These are phyloP conservation scores for Conops quadrifasciatus DNA, from an alignment of 2,888 invertebrate genomes.

Conservation along the genomic window DNA sequence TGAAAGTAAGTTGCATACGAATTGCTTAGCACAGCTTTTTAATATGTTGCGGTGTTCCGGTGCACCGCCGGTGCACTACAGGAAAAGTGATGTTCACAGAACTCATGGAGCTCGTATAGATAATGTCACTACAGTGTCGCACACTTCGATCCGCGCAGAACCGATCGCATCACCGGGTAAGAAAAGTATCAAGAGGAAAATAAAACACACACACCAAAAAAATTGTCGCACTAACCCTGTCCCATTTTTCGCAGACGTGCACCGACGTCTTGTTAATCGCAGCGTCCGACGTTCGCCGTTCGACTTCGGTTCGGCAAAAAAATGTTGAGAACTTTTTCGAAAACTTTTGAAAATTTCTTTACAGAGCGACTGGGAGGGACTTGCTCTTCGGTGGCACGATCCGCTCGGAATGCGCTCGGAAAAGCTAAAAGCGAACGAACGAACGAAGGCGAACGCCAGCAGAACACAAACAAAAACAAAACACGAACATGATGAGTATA, in stretches of 20 bases:
- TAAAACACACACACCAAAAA: constrained; percentile 21
- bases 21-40: background rate
- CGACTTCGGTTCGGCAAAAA: constrained; percentile 44
- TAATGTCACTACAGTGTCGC: too few species aligned
- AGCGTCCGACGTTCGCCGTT: constrained; percentile 58
- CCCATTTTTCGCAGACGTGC: constrained; percentile 56
- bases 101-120: too few species aligned
- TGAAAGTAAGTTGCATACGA: background rate
- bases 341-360: constrained; percentile 33
- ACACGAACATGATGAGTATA: background rate
- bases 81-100: background rate
- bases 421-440: constrained; percentile 22
- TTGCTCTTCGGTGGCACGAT: background rate
- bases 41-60: too few species aligned
- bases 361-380: background rate
- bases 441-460: constrained; percentile 17
- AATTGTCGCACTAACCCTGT: constrained; percentile 63
- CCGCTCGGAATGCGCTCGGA: constrained; percentile 9
- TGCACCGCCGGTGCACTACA: too few species aligned
- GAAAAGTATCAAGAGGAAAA: background rate
- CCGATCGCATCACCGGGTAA: too few species aligned
- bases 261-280: constrained; percentile 48
- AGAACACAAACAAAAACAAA: background rate
- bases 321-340: constrained; percentile 39
- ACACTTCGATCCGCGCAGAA: too few species aligned